A percentile compares a stretch with the other conserved stretches of the same genome.
Evolutionary conservation across 2,888 invertebrate species (phyloP).

Genomic region (Dolomedes plantarius): DNA sequence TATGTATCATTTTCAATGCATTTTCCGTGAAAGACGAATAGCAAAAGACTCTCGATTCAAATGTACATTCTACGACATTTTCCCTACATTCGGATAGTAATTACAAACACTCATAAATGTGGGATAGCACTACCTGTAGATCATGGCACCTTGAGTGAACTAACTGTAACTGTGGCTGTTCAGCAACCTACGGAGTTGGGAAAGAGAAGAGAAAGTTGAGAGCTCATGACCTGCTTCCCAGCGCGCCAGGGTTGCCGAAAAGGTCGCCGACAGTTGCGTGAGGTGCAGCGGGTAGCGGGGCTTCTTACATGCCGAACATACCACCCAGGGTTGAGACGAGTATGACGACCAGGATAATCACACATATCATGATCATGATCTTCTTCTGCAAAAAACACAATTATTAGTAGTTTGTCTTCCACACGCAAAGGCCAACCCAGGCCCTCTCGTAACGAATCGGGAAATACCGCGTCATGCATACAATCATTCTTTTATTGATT

Average conservation of each 20-base stretch:
- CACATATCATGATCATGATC: conserved; percentile 93
- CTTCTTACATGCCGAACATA: conserved; percentile 64
- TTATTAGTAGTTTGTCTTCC: no score
- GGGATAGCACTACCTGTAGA: conserved; percentile 69
- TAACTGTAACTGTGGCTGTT: conserved; percentile 48
- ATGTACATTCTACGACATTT: conserved; percentile 50
- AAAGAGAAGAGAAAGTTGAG: conserved; percentile 37
- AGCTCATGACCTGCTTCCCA: conserved; percentile 56
- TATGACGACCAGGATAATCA: conserved; percentile 87
- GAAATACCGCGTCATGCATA: no score
- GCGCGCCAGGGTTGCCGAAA: conserved; percentile 55
- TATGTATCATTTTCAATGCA: background rate
- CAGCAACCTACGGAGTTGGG: conserved; percentile 64
- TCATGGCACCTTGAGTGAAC: conserved; percentile 71
- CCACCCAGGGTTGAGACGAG: conserved; percentile 78
- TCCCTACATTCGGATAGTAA: conserved; percentile 47
- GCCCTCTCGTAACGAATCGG: background rate
- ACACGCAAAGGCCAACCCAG: conserved; percentile 73
- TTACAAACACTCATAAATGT: conserved; percentile 67
- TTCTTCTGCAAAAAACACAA: conserved; percentile 89
- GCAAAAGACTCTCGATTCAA: conserved; percentile 8
- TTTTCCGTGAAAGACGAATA: background rate
- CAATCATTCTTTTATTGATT: no score
- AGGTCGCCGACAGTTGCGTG: conserved; percentile 39
- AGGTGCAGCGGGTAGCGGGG: conserved; percentile 68